These are phyloP conservation scores for Hydrolagus colliei DNA, from an alignment of 2,797 vertebrate species.

Conservation along the genomic window DNA sequence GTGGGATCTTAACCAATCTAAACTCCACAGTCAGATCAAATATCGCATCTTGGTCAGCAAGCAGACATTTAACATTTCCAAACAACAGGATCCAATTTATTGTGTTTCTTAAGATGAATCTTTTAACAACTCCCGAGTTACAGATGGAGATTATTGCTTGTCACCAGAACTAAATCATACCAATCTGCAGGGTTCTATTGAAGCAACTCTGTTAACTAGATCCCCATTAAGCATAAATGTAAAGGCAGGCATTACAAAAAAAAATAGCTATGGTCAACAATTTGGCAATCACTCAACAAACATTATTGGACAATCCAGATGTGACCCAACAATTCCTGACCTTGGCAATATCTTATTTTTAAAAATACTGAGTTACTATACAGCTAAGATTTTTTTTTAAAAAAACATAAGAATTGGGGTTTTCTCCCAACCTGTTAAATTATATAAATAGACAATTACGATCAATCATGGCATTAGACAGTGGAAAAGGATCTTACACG, in stretches of 20 bases:
- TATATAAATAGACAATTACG: conserved; percentile 19
- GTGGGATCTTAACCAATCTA: not conserved
- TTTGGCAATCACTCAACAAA: conserved; percentile 7
- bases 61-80: conserved; percentile 24
- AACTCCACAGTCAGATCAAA: not conserved
- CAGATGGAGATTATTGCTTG: no score
- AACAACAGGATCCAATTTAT: not conserved
- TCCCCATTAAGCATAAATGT: not conserved
- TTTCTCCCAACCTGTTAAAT: conserved; percentile 26
- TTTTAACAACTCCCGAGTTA: no score
- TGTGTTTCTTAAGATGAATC: no score
- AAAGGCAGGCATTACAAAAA: not conserved
- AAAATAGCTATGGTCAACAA: not conserved
- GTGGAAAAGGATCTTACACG: conserved; percentile 15
- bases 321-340: conserved; percentile 3
- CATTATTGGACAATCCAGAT: not conserved
- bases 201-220: no score
- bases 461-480: conserved; percentile 19
- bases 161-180: no score
- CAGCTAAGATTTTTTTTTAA: conserved; percentile 1
- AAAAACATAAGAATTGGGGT: not conserved
- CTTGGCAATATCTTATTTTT: not conserved
- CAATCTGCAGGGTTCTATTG: no score
- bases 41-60: not conserved
- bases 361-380: conserved; percentile 20